Base-by-base conservation (phyloP, 2,888 invertebrate genomes). In the Drosophila prolongata region DNA sequence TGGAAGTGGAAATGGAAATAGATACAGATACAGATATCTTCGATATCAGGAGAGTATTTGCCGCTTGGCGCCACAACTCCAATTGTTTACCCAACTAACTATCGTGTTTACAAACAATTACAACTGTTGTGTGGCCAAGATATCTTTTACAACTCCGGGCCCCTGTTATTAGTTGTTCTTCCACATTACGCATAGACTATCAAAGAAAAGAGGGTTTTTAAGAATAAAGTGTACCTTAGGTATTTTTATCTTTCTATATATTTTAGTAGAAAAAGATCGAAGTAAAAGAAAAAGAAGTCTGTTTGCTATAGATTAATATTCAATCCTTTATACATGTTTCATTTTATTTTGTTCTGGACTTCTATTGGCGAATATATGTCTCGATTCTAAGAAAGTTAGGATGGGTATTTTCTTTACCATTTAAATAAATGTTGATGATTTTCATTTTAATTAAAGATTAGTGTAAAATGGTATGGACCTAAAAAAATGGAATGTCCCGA, bases 31-130 rank as follows among this genome's bases (percentile, higher is more conserved):
- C 46, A 16, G 67, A 78, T 79, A 84, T 61, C 77, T 47, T 30
- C 46, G 86, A 53, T 77, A 82, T 76, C 68, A 72, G 67, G 52
- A 62, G 59, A 68, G 50, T 85, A 76, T 90, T 89, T 89, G 80
- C 78, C 78, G 77, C 87, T 78, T 73, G 90, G 90, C 90, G 90
- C 90, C 90, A 85, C 75, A 79, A 79, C 65, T 75, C 75, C 64
- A 60, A 65, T 77, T 86, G 80, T 86, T 87, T 87, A 75, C 66
- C 78, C 46, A 66, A 47, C 68, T 67, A 78, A 84, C 79, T 85
- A 87, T 85, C 89, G 81, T 71, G 70, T 84, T 85, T 80, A 85
- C 85, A 85, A 89, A 89, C 81, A 87, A 85, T 85, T 85, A 86
- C 87, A 89, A 87, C 85, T 75, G 77, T 89, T 88, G 81, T 86